Percentiles rank a stretch among this genome's conserved stretches.
Evolutionary conservation across 2,797 vertebrate species (phyloP).

Genomic region (Geotrypetes seraphini): DNA sequence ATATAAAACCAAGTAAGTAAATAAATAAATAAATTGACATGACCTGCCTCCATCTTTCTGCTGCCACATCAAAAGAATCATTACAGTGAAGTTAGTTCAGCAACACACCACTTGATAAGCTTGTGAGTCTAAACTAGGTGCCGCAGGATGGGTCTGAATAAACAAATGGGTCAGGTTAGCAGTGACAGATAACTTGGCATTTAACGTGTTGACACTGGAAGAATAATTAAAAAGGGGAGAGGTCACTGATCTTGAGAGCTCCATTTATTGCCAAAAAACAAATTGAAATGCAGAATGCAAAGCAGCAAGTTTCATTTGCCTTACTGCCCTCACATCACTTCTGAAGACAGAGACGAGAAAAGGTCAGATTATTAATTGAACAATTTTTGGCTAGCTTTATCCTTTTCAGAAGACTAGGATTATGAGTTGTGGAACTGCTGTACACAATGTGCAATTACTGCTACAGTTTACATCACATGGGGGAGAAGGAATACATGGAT

Average conservation of each 20-base stretch:
- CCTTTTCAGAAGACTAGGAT: no score
- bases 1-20: no score
- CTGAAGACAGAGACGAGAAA: no score
- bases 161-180: conserved; percentile 12
- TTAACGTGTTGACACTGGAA: conserved; percentile 7
- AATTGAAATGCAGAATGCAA: conserved; percentile 29
- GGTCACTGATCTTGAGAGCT: conserved; percentile 10
- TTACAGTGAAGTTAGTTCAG: not conserved
- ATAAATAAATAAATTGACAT: no score
- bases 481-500: no score
- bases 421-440: no score
- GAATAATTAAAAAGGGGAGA: conserved; percentile 20
- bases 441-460: no score
- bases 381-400: no score
- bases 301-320: conserved; percentile 37
- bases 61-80: conserved; percentile 6
- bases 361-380: no score
- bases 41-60: not conserved
- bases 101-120: not conserved
- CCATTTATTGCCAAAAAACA: conserved; percentile 36
- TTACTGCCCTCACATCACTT: conserved; percentile 9
- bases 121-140: not conserved
- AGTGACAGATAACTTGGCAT: conserved; percentile 22
- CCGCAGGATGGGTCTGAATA: conserved; percentile 18
- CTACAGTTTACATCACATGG: no score